These are phyloP conservation scores for Sciurus carolinensis DNA, from an alignment of 2,797 vertebrate species.

Conservation along the genomic window DNA sequence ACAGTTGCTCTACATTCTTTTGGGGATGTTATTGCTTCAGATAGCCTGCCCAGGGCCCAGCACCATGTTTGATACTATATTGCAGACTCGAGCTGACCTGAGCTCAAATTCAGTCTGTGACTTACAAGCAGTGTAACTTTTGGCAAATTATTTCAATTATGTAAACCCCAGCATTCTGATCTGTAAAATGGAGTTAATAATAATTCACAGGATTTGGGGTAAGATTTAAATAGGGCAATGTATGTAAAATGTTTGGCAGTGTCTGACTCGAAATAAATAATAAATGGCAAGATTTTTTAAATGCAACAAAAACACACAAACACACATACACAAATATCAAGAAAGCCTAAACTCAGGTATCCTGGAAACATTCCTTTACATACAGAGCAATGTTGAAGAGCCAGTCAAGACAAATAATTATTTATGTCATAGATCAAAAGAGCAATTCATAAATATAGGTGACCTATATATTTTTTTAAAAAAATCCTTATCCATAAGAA, in stretches of 20 bases:
- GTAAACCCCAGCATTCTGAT: not conserved
- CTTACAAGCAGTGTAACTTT: not conserved
- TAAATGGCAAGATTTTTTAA: not conserved
- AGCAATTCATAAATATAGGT: not conserved
- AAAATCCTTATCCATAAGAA: not conserved
- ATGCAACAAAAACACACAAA: not conserved
- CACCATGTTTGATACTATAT: not conserved
- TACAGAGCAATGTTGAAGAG: not conserved
- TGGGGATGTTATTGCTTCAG: not conserved
- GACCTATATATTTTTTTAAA: not conserved
- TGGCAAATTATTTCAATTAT: constrained; percentile 31
- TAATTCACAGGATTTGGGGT: not conserved
- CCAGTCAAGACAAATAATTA: constrained; percentile 12
- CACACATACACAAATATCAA: not conserved
- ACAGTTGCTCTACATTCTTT: not conserved
- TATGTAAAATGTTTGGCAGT: constrained; percentile 39
- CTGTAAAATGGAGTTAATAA: constrained; percentile 51
- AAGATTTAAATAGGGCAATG: constrained; percentile 8
- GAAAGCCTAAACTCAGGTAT: not conserved
- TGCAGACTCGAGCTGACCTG: not conserved
- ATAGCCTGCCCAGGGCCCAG: not conserved
- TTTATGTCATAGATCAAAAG: constrained; percentile 4
- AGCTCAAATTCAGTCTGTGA: not conserved
- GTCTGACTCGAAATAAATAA: constrained; percentile 54
- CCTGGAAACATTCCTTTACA: constrained; percentile 6